phyloP scores from a whole-genome alignment of 2,888 invertebrate genomes.

The Leptinotarsa peninsularis region DNA sequence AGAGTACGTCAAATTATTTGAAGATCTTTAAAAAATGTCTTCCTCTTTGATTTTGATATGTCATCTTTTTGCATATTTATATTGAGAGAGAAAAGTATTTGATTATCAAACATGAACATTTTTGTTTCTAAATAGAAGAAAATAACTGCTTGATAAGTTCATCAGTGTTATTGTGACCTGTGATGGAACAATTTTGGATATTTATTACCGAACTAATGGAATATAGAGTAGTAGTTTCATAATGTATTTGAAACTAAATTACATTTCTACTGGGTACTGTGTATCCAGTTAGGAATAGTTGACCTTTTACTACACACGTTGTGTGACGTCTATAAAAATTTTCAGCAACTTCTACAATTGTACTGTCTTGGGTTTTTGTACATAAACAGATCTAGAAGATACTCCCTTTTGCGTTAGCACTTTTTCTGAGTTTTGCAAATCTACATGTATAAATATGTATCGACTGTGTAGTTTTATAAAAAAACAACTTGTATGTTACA shows the following conservation, averaged over 20 bases:
- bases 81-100: too few species aligned
- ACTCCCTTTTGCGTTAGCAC: background rate
- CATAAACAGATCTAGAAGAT: background rate
- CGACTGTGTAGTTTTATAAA: background rate
- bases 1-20: too few species aligned
- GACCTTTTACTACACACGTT: background rate
- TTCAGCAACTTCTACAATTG: background rate
- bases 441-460: background rate
- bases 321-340: too few species aligned
- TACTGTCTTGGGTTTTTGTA: background rate
- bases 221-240: too few species aligned
- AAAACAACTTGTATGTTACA: constrained; percentile 9
- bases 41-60: too few species aligned
- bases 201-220: background rate
- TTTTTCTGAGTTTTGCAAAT: background rate
- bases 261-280: background rate
- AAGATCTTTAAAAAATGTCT: too few species aligned
- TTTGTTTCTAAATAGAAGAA: too few species aligned
- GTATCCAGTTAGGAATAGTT: background rate
- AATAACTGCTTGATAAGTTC: too few species aligned
- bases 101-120: too few species aligned
- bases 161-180: background rate
- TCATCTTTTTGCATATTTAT: too few species aligned
- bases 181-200: background rate
- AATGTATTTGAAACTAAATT: too few species aligned